These are phyloP conservation scores for Epicampocera succincta DNA, from an alignment of 2,888 invertebrate genomes.

Conservation along the genomic window DNA sequence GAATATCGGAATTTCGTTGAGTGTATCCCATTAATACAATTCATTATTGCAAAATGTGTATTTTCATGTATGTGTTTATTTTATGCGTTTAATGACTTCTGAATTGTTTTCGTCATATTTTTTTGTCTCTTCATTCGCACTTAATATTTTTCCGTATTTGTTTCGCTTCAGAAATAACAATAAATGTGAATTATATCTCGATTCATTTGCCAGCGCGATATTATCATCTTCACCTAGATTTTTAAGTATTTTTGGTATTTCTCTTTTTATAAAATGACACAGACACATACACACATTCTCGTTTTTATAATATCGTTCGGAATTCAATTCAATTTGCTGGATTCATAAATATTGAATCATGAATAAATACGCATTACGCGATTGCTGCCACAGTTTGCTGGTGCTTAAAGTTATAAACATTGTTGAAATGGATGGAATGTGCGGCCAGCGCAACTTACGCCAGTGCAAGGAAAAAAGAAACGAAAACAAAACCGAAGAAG, in stretches of 20 bases:
- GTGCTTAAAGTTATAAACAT: constrained; percentile 49
- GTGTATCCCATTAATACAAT: constrained; percentile 28
- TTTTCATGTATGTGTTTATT: constrained; percentile 50
- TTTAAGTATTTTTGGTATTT: constrained; percentile 26
- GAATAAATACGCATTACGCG: constrained; percentile 30
- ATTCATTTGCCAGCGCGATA: constrained; percentile 55
- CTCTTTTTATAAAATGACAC: not conserved
- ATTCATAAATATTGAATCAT: constrained; percentile 60
- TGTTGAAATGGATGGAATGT: constrained; percentile 37
- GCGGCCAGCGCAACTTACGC: not conserved
- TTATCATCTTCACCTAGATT: constrained; percentile 60
- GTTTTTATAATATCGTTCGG: constrained; percentile 17
- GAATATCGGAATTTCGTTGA: not conserved
- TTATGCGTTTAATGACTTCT: constrained; percentile 67
- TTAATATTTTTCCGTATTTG: constrained; percentile 21
- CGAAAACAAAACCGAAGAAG: not conserved
- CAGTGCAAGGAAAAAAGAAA: constrained; percentile 1
- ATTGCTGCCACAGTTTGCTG: constrained; percentile 10
- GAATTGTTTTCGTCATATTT: constrained; percentile 44
- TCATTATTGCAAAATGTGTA: constrained; percentile 33
- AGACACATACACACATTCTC: not conserved
- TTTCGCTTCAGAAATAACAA: constrained; percentile 23
- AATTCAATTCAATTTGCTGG: constrained; percentile 59
- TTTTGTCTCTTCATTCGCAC: not conserved
- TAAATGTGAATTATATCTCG: constrained; percentile 51